These are phyloP conservation scores for Siderastrea siderea DNA, from an alignment of 92 coral and sea anemone genomes.

Conservation along the genomic window DNA sequence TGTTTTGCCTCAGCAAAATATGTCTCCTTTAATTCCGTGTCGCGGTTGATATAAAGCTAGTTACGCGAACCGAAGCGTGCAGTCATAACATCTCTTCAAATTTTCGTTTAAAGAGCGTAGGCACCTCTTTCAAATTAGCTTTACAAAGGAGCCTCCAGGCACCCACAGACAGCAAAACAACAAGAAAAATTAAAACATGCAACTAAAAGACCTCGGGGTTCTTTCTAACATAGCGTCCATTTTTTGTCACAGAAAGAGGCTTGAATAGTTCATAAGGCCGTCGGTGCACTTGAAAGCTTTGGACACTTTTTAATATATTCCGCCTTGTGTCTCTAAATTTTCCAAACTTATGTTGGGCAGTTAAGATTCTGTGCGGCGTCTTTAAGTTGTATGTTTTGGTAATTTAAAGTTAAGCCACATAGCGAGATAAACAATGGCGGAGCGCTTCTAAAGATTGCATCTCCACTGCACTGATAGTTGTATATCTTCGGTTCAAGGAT, in stretches of 20 bases:
- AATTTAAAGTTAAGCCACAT: constrained; percentile 9
- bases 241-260: not conserved
- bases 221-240: not conserved
- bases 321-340: not conserved
- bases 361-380: not conserved
- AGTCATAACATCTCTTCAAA: constrained; percentile 13
- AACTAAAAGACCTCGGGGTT: not conserved
- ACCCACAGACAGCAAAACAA: constrained; percentile 1
- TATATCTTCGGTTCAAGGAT: constrained; percentile 20
- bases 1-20: not conserved
- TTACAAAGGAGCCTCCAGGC: constrained; percentile 22
- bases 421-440: constrained; percentile 12
- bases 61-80: not conserved
- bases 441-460: constrained; percentile 32
- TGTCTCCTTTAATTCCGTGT: not conserved
- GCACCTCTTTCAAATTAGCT: constrained; percentile 45
- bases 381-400: not conserved
- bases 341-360: not conserved
- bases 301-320: not conserved
- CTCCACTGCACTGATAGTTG: constrained; percentile 4
- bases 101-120: constrained; percentile 5
- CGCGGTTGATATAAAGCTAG: constrained; percentile 9
- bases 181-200: not conserved
- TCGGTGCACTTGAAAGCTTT: not conserved
- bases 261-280: not conserved